Evolutionary conservation across 2,113 vertebrate genomes (phyloP).

Genomic region (Agapornis roseicollis): DNA sequence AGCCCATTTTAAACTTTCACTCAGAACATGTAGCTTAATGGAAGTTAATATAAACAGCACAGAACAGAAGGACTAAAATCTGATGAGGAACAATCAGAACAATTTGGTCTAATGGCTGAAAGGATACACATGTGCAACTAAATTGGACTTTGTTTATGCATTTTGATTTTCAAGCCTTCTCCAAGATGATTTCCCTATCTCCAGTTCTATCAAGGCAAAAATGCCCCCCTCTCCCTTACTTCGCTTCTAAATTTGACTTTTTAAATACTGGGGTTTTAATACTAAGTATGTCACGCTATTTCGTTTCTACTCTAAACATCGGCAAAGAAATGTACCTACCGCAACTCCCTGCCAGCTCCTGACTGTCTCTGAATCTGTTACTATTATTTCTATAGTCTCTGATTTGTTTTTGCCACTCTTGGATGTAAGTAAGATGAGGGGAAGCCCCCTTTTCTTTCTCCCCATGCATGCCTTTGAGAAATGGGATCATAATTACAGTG

Average conservation of each 20-base stretch:
- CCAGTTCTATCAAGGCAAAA: constrained; percentile 5
- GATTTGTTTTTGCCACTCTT: constrained; percentile 38
- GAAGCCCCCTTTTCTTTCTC: constrained; percentile 44
- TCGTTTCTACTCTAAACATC: constrained; percentile 7
- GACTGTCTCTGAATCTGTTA: constrained; percentile 4
- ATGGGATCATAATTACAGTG: constrained; percentile 52
- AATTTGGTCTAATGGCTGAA: constrained; percentile 60
- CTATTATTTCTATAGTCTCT: constrained; percentile 5
- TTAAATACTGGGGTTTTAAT: neutral
- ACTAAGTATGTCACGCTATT: neutral
- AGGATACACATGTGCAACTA: constrained; percentile 45
- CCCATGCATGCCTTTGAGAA: constrained; percentile 28
- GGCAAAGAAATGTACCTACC: constrained; percentile 30
- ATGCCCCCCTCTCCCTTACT: neutral
- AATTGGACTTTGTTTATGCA: constrained; percentile 59
- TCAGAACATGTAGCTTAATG: constrained; percentile 75
- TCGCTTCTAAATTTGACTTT: constrained; percentile 12
- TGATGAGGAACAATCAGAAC: constrained; percentile 65
- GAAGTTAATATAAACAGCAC: constrained; percentile 76
- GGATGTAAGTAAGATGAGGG: constrained; percentile 25
- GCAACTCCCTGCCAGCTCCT: constrained; percentile 16
- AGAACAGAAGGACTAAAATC: constrained; percentile 70
- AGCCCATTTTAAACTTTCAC: constrained; percentile 70
- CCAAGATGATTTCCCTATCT: constrained; percentile 38
- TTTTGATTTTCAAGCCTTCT: constrained; percentile 61